Evolutionary conservation across 2,888 invertebrate genomes (phyloP), one percentile per base, ranked within the genome.

Genomic region (Eristalinus aeneus): DNA sequence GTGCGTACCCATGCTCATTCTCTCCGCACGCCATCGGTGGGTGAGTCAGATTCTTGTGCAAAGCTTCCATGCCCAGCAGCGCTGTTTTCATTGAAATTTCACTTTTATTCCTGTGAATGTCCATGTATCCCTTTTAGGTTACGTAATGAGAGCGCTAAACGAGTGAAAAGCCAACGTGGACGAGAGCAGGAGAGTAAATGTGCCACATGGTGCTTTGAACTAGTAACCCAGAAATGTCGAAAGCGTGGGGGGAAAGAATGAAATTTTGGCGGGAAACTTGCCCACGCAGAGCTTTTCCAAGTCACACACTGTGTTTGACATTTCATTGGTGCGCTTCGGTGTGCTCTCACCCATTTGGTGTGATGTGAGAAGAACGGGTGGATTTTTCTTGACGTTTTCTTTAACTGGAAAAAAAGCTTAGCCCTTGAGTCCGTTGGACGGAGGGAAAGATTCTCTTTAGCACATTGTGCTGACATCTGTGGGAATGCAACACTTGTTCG

Each of bases 181-280:
- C 2, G 27, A 27, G 27, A 76, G 61, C 22, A 32, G 34, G 73
- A 68, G 27, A 12, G 36, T 34, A 36, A 20, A 20, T 20, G 22
- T n/a, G 79, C 75, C 84, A 84, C 84, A 84, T 84, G 84, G 80
- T 68, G 81, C 85, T 86, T 86, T 86, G 85, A 69, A 82, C 85
- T 86, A 86, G 53, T 86, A 77, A 86, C 85, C 85, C 34, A 86
- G 76, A 86, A 86, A 86, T 61, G 60, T 31, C 20, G 56, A 39
- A 72, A 76, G 80, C 81, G 76, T 77, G 36, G 53, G 54, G 61
- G 27, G 32, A 65, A 61, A 61, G 20, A 32, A 16, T 61, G 54
- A 11, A 31, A 64, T 85, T 86, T 86, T 82, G 85, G 85, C 85
- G 85, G 77, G 73, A 86, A 46, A 86, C 67, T 27, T 23, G 12